Evolutionary conservation across 2,113 vertebrate species (phyloP), one percentile per base, ranked within the genome.

Genomic region (Pipra filicauda): DNA sequence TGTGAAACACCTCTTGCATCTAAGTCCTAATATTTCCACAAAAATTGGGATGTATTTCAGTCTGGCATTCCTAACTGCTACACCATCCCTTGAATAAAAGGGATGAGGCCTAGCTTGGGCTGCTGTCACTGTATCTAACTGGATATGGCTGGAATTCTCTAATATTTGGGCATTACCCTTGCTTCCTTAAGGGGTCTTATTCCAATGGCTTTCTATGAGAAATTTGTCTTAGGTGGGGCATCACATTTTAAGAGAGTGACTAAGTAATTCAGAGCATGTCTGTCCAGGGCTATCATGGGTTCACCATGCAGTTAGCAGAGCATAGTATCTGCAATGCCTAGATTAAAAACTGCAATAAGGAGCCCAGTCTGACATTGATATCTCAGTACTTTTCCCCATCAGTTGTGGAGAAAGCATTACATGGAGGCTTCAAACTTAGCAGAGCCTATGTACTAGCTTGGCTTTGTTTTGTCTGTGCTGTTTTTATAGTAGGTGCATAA

Each of bases 111-210:
- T 51, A n/a, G 18, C 52, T 51, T 64, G 57, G 10, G 16, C 19
- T 65, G 37, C 72, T 75, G 8, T 9, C 18, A 20, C 12, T 43
- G 5, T 23, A 1, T 26, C 30, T 62, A 62, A 16, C 26, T 15
- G 23, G 17, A 1, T 48, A 4, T 30, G 22, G 15, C 18, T 79
- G 54, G 30, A 85, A 18, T 66, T 87, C 37, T 79, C 13, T 37
- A 30, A 28, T 16, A 41, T 24, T 75, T 0, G 0, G 57, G 31
- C 1, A 1, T 65, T 58, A 24, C 17, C 41, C 35, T 11, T 82
- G 12, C 58, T 54, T 58, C 30, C 59, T 73, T 44, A 41, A 72
- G 22, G 46, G 6, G 3, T 39, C 35, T 4, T 72, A 48, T 67
- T 93, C 57, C 4, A 2, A 15, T 37, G 66, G 28, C 43, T 77